These are phyloP conservation scores for Nephrocerus scutellatus DNA, from an alignment of 2,888 invertebrate genomes.

Conservation along the genomic window DNA sequence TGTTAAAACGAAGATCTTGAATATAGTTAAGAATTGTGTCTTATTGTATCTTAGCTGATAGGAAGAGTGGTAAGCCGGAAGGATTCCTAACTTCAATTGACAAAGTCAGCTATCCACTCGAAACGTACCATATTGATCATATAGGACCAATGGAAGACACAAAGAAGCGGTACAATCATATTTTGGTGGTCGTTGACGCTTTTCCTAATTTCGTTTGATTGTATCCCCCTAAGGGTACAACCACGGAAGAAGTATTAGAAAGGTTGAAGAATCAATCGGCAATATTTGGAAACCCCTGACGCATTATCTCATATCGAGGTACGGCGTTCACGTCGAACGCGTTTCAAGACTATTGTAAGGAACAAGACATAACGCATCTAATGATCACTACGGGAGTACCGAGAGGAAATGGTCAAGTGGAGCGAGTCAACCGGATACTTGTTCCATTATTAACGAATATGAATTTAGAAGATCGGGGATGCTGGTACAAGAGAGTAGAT, in stretches of 20 bases:
- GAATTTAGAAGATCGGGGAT: conserved; percentile 22
- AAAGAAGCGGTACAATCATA: conserved; percentile 34
- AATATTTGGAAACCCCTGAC: conserved; percentile 23
- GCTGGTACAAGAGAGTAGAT: conserved; percentile 19
- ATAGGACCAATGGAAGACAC: conserved; percentile 34
- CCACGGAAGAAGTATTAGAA: conserved; percentile 28
- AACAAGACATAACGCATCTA: conserved; percentile 28
- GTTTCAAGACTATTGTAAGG: conserved; percentile 34
- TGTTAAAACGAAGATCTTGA: conserved; percentile 6
- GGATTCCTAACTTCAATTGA: no score
- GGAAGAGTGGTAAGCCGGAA: conserved; percentile 35
- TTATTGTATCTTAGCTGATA: no score
- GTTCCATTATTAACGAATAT: conserved; percentile 36
- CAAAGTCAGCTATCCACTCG: no score
- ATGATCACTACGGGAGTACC: conserved; percentile 30
- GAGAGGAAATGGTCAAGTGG: conserved; percentile 37
- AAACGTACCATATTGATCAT: conserved; percentile 38
- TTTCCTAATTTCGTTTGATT: conserved; percentile 39
- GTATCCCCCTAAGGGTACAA: conserved; percentile 29
- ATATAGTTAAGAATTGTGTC: conserved; percentile 15
- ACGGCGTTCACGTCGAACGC: conserved; percentile 36
- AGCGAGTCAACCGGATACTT: conserved; percentile 32
- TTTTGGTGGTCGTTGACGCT: conserved; percentile 34
- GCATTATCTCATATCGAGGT: conserved; percentile 39
- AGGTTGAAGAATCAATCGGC: conserved; percentile 22